Percentiles rank a stretch among this genome's conserved stretches.
These are phyloP conservation scores for Rapana venosa DNA, from an alignment of 2,888 invertebrate species.

Conservation along the genomic window DNA sequence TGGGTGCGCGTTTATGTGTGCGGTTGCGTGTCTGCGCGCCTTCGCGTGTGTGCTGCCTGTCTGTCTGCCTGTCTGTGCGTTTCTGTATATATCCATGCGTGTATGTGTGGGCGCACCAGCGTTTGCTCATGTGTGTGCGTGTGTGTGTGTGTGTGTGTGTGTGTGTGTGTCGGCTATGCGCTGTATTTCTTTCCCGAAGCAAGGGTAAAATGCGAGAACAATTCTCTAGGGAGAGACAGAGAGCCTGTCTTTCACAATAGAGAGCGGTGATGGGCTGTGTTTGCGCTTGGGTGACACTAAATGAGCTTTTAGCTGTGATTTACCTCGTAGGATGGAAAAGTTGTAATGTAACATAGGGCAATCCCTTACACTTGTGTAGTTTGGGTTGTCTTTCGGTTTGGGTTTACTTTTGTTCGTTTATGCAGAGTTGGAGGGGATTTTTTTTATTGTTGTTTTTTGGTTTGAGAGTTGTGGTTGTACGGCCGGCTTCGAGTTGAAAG, in stretches of 20 bases:
- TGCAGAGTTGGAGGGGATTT: too few relatives aligned
- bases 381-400: too few relatives aligned
- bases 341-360: not conserved
- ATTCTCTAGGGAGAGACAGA: not conserved
- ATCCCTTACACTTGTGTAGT: not conserved
- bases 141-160: not conserved
- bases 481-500: too few relatives aligned
- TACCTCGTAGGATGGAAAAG: not conserved
- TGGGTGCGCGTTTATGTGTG: not conserved
- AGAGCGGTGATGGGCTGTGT: not conserved
- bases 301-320: slow-evolving; percentile 10
- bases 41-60: not conserved
- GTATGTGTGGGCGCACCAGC: not conserved
- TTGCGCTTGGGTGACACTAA: slow-evolving; percentile 6
- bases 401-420: too few relatives aligned
- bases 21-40: not conserved
- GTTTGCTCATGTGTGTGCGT: not conserved
- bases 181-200: not conserved
- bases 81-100: not conserved
- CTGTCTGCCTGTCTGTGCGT: not conserved
- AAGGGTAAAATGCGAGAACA: not conserved
- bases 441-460: too few relatives aligned
- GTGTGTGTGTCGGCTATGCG: not conserved
- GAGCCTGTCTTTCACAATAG: not conserved
- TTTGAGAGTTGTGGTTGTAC: too few relatives aligned